A percentile compares a stretch with the other conserved stretches of the same genome.
phyloP scores from a whole-genome alignment of 2,888 invertebrate genomes.

The Torymus texanus region DNA sequence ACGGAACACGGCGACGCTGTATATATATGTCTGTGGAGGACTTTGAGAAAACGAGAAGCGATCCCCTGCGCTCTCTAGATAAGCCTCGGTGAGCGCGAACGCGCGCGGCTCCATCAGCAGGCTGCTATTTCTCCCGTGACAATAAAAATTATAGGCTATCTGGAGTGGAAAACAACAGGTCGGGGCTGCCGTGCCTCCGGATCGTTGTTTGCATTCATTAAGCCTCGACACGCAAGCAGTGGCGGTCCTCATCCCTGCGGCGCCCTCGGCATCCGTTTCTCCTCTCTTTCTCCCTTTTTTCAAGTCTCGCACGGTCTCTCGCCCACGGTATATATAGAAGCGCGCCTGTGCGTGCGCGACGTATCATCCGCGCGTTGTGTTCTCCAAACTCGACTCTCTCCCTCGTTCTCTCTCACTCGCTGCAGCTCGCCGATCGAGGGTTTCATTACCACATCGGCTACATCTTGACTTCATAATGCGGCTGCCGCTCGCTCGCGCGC shows the following conservation, averaged over 20 bases:
- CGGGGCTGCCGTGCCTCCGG: conserved; percentile 70
- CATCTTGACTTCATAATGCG: conserved; percentile 56
- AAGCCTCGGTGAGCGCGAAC: conserved; percentile 59
- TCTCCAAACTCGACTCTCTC: conserved; percentile 29
- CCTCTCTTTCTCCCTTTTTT: background rate
- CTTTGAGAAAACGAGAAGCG: conserved; percentile 69
- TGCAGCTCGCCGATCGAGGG: conserved; percentile 39
- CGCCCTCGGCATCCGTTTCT: conserved; percentile 42
- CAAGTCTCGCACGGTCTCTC: background rate
- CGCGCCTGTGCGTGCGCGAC: conserved; percentile 13
- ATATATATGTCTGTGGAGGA: conserved; percentile 46
- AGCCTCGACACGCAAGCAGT: conserved; percentile 77
- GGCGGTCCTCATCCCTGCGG: conserved; percentile 62
- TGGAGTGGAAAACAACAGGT: conserved; percentile 80
- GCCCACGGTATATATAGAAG: conserved; percentile 1
- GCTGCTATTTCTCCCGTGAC: conserved; percentile 79
- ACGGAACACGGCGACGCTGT: conserved; percentile 66
- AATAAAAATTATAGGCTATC: conserved; percentile 81
- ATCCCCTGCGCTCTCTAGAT: conserved; percentile 60
- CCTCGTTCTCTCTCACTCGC: too few relatives aligned
- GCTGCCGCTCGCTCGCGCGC: conserved; percentile 23
- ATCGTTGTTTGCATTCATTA: conserved; percentile 80
- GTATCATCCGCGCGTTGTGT: conserved; percentile 45
- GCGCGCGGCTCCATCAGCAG: conserved; percentile 74
- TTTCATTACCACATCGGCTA: conserved; percentile 56